Conservation (phyloP, 35 echinoderm and acorn worm genomes). For the Nesometra sesokonis region DNA sequence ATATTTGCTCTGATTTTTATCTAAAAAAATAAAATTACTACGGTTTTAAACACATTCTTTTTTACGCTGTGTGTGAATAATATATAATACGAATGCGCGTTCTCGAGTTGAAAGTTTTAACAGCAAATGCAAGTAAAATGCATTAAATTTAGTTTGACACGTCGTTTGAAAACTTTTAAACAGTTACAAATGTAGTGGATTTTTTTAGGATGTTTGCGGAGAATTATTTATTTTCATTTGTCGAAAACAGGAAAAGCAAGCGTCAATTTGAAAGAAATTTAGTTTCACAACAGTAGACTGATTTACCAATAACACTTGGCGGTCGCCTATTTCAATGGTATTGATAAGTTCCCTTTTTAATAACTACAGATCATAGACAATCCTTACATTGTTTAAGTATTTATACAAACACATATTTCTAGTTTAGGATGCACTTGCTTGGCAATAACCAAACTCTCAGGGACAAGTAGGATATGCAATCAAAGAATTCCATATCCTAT, state of each 20-base stretch:
- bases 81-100: too few relatives aligned
- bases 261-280: neutral
- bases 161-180: too few relatives aligned
- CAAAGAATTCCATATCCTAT: neutral
- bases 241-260: neutral
- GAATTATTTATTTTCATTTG: neutral
- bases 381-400: neutral
- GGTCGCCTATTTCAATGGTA: neutral
- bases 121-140: too few relatives aligned
- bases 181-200: too few relatives aligned
- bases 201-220: too few relatives aligned
- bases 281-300: neutral
- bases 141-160: too few relatives aligned
- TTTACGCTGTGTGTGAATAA: too few relatives aligned
- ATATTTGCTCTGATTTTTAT: too few relatives aligned
- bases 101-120: too few relatives aligned
- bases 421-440: neutral
- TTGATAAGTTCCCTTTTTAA: neutral
- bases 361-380: neutral
- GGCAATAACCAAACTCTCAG: neutral
- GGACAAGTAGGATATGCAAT: neutral
- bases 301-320: neutral
- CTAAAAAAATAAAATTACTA: too few relatives aligned
- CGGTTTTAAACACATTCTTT: too few relatives aligned
- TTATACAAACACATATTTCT: neutral